A percentile compares a stretch with the other conserved stretches of the same genome.
These are phyloP conservation scores for Zootermopsis nevadensis DNA, from an alignment of 2,888 invertebrate species.

Conservation along the genomic window DNA sequence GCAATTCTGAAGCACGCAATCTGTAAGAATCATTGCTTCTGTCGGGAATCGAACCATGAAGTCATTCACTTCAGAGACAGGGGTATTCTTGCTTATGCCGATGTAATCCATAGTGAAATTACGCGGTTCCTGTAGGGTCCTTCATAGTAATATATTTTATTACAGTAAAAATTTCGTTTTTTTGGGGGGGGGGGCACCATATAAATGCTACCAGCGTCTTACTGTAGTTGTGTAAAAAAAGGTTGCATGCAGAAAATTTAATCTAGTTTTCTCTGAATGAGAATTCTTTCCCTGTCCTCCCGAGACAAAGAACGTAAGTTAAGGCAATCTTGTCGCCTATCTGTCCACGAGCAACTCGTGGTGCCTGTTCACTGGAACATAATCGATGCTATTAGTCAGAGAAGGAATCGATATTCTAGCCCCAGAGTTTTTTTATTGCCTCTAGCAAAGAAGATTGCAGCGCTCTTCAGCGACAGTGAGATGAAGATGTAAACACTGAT, in stretches of 20 bases:
- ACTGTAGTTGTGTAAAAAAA: background rate
- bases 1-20: no score
- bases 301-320: background rate
- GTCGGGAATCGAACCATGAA: no score
- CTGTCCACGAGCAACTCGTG: background rate
- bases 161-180: background rate
- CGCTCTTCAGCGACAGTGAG: no score
- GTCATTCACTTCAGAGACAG: no score
- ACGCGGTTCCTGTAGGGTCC: background rate
- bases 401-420: background rate
- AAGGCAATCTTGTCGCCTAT: background rate
- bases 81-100: no score
- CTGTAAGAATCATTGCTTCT: no score
- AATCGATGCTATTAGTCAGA: slow-evolving; percentile 41
- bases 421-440: background rate
- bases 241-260: background rate
- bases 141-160: background rate
- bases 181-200: no score
- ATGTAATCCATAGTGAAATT: no score
- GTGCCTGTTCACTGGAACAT: slow-evolving; percentile 6
- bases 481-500: no score
- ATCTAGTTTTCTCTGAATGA: background rate
- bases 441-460: background rate
- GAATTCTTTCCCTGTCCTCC: background rate
- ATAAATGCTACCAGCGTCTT: background rate